Evolutionary conservation across 2,888 invertebrate species (phyloP), one percentile per base, ranked within the genome.

Genomic region (Glaucopsyche alexis): DNA sequence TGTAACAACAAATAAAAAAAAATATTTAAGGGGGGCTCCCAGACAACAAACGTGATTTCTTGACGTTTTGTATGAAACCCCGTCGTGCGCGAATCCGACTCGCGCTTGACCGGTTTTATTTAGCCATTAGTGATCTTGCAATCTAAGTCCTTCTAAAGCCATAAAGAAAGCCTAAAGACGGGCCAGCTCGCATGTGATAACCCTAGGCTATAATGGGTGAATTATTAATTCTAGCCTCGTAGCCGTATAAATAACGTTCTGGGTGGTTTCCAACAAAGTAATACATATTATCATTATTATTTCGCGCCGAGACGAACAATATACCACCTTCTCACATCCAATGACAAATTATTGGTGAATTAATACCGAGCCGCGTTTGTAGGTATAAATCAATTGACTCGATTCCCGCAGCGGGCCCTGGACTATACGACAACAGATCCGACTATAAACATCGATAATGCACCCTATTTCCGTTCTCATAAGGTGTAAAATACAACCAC

Each of bases 311-410:
- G 79, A 80, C 81, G 80, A 82, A 88, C 89, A 88, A 90, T 89
- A 88, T 85, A 88, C 84, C 85, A 88, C 88, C 89, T 89, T 89
- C 89, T 87, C 89, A 87, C 88, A 83, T 88, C 79, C 81, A 84
- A 87, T 87, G 90, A 90, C 90, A 90, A 90, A 90, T 90, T 86
- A 86, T 87, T 80, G 83, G 84, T 85, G 90, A 89, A 90, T 89
- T 88, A 89, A 89, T 88, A 87, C 86, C 81, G 81, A 83, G 81
- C 77, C 80, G 80, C 81, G 82, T 85, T 86, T 82, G 86, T 87
- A 82, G 79, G 82, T 79, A 87, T 89, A 89, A 88, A 89, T 89
- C 88, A 89, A 87, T 85, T 80, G 79, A 82, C 82, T 84, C 84
- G 83, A 84, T 84, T 80, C 81, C 81, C 86, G 79, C 88, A 87